These are phyloP conservation scores for Scaptomyza pallida DNA, from an alignment of 1,140 invertebrate species.

Conservation along the genomic window DNA sequence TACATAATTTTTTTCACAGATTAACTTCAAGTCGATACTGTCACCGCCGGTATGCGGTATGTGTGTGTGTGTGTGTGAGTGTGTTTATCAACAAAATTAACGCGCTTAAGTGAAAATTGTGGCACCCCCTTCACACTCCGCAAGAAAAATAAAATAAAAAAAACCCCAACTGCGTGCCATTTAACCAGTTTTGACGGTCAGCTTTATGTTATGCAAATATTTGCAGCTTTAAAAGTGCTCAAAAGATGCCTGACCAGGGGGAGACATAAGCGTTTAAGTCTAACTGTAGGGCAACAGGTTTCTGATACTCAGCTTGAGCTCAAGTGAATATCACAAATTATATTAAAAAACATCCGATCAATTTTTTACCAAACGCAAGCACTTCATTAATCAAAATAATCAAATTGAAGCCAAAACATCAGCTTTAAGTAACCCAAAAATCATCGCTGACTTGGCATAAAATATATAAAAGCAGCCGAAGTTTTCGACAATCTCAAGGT, in stretches of 20 bases:
- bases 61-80: slow-evolving; percentile 24
- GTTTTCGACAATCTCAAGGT: slow-evolving; percentile 49
- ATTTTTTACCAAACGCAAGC: slow-evolving; percentile 13
- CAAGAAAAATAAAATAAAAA: too few species aligned
- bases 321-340: slow-evolving; percentile 26
- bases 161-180: background rate
- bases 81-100: slow-evolving; percentile 74
- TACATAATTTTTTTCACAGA: slow-evolving; percentile 13
- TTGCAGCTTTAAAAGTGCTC: slow-evolving; percentile 34
- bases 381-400: slow-evolving; percentile 48
- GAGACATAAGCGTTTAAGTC: background rate
- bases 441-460: slow-evolving; percentile 40
- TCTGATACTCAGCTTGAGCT: slow-evolving; percentile 9
- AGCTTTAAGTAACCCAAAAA: slow-evolving; percentile 16
- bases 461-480: slow-evolving; percentile 3
- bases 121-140: background rate
- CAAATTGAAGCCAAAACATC: slow-evolving; percentile 6
- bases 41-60: slow-evolving; percentile 2
- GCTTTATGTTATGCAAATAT: slow-evolving; percentile 53
- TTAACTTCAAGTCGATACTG: slow-evolving; percentile 18
- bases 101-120: slow-evolving; percentile 70
- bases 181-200: slow-evolving; percentile 42
- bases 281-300: slow-evolving; percentile 40
- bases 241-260: slow-evolving; percentile 20
- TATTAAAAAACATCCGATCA: slow-evolving; percentile 21